phyloP scores from a whole-genome alignment of 2,113 vertebrate species.

The Clarias batrachus region DNA sequence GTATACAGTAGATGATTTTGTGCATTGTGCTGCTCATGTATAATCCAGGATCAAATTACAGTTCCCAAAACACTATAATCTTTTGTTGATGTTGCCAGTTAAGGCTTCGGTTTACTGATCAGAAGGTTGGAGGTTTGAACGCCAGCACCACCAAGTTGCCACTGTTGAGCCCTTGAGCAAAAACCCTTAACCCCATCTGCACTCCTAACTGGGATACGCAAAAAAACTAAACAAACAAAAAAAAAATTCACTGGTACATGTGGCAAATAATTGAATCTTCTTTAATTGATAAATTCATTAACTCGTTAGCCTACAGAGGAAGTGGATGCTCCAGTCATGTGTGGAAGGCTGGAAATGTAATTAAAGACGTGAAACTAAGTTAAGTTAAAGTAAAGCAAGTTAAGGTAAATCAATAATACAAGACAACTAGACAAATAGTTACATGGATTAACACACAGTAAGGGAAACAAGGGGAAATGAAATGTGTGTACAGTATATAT shows the following conservation, averaged over 20 bases:
- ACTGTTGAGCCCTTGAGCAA: no score
- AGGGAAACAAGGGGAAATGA: no score
- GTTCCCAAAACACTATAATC: not conserved
- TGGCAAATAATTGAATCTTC: no score
- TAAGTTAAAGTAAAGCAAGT: not conserved
- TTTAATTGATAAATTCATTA: not conserved
- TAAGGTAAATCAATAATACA: not conserved
- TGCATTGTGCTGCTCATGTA: not conserved
- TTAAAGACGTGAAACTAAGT: not conserved
- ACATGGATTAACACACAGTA: no score
- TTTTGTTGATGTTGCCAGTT: not conserved
- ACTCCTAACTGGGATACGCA: no score
- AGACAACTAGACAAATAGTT: not conserved
- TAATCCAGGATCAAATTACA: not conserved
- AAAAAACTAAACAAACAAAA: no score
- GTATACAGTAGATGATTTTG: not conserved
- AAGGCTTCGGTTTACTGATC: no score
- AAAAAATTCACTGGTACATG: no score
- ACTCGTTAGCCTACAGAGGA: not conserved
- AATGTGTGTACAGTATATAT: no score
- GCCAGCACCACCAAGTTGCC: no score
- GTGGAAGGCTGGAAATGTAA: not conserved
- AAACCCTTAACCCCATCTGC: no score
- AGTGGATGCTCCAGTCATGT: not conserved
- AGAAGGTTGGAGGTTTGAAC: no score